Percentiles rank a stretch among this genome's conserved stretches.
Evolutionary conservation across 2,888 invertebrate genomes (phyloP).

Genomic region (Cryptocheilus praepositus): DNA sequence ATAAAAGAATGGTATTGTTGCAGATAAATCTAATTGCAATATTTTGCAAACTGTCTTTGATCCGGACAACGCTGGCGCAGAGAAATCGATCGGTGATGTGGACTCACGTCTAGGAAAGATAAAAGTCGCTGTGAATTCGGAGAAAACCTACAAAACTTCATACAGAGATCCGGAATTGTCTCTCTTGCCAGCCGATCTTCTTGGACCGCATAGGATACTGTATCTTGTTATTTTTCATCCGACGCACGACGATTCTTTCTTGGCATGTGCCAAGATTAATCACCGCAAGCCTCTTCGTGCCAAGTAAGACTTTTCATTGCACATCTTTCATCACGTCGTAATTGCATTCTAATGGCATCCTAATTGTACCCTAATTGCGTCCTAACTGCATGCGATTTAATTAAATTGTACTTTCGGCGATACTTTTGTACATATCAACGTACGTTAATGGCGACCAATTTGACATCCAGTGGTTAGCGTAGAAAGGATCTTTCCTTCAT

Average conservation of each 20-base stretch:
- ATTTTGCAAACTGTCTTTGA: constrained; percentile 90
- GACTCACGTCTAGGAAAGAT: constrained; percentile 86
- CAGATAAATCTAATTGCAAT: constrained; percentile 83
- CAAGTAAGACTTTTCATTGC: constrained; percentile 81
- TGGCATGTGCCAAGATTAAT: constrained; percentile 89
- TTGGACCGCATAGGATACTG: constrained; percentile 84
- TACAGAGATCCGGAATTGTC: constrained; percentile 85
- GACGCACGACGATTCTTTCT: constrained; percentile 84
- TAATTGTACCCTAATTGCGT: too few relatives aligned
- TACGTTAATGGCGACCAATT: too few relatives aligned
- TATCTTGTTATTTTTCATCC: constrained; percentile 90
- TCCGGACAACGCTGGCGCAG: constrained; percentile 83
- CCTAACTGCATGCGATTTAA: too few relatives aligned
- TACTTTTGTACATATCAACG: too few relatives aligned
- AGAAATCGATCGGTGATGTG: constrained; percentile 86
- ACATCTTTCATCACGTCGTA: too few relatives aligned
- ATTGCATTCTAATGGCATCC: too few relatives aligned
- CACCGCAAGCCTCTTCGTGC: constrained; percentile 80
- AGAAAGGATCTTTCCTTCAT: too few relatives aligned
- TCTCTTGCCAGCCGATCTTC: constrained; percentile 83
- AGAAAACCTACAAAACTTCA: constrained; percentile 77
- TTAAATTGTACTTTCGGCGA: too few relatives aligned
- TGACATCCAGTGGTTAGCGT: too few relatives aligned
- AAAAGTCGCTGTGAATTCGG: constrained; percentile 81
- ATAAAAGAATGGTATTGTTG: too few relatives aligned